Evolutionary conservation across 2,113 vertebrate genomes (phyloP).

Genomic region (Lagopus leucura): DNA sequence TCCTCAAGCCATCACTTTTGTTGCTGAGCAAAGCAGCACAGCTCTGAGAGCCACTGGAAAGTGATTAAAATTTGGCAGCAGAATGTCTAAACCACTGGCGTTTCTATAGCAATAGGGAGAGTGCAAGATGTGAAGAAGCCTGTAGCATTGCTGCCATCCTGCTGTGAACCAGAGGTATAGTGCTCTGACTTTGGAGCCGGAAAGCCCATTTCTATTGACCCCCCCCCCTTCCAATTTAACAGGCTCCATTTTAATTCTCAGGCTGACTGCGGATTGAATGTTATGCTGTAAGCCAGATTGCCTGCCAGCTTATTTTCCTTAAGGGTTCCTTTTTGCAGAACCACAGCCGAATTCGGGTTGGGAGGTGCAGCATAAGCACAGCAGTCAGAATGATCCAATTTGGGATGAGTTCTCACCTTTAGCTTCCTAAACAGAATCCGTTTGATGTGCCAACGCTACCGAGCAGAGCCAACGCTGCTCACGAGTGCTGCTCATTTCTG

Average conservation of each 20-base stretch:
- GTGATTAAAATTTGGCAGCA: conserved; percentile 9
- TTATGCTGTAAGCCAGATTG: neutral
- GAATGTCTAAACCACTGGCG: neutral
- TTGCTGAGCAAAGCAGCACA: neutral
- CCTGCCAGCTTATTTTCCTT: accelerated
- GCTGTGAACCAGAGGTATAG: conserved; percentile 12
- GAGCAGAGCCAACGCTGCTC: neutral
- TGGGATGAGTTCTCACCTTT: neutral
- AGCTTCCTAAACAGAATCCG: neutral
- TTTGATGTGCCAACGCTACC: neutral
- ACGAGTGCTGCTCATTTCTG: neutral
- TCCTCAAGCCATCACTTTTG: neutral
- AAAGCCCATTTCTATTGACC: neutral
- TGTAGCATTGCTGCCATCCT: conserved; percentile 40
- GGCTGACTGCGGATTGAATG: neutral
- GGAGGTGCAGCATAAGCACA: neutral
- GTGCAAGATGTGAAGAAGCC: neutral
- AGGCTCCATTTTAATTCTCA: neutral
- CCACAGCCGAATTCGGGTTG: neutral
- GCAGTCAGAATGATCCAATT: neutral
- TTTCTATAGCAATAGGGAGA: conserved; percentile 58
- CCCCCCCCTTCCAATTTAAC: neutral
- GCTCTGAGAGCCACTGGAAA: neutral
- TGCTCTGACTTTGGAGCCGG: neutral
- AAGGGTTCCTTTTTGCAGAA: neutral